These are phyloP conservation scores for Tachysurus fulvidraco DNA, from an alignment of 2,113 vertebrate species.

Conservation along the genomic window DNA sequence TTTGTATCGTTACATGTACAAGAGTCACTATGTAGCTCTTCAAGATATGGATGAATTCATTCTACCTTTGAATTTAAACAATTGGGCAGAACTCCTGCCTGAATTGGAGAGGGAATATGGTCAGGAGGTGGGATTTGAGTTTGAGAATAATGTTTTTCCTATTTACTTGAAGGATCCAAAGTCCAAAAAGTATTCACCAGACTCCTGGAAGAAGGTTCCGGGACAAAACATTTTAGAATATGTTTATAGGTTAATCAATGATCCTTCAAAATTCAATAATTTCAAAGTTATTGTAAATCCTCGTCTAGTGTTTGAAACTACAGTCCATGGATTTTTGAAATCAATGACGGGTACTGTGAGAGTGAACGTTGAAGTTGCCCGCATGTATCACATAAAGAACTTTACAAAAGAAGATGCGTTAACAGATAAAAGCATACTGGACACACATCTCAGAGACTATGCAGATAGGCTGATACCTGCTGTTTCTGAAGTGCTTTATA, in stretches of 20 bases:
- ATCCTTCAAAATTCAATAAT: accelerated
- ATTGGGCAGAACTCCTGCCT: slow-evolving; percentile 68
- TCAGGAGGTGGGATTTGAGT: slow-evolving; percentile 58
- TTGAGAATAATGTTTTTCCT: slow-evolving; percentile 73
- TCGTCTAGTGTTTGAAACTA: slow-evolving; percentile 25
- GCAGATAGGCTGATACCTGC: background rate
- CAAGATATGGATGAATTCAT: slow-evolving; percentile 76
- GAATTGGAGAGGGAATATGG: slow-evolving; percentile 61
- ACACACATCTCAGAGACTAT: slow-evolving; percentile 51
- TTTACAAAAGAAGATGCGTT: accelerated
- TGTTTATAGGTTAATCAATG: slow-evolving; percentile 54
- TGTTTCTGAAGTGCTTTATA: slow-evolving; percentile 47
- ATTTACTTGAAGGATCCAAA: background rate
- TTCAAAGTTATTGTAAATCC: slow-evolving; percentile 65
- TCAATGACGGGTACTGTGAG: background rate
- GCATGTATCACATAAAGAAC: slow-evolving; percentile 59
- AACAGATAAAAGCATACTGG: slow-evolving; percentile 2
- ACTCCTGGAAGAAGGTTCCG: slow-evolving; percentile 55
- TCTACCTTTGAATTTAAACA: slow-evolving; percentile 58
- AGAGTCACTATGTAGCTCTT: slow-evolving; percentile 63
- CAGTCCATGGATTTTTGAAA: slow-evolving; percentile 57
- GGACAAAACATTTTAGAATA: slow-evolving; percentile 73
- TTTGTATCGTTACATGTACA: slow-evolving; percentile 69
- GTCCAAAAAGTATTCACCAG: background rate
- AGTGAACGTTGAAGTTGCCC: slow-evolving; percentile 47